phyloP scores from a whole-genome alignment of 1,140 invertebrate genomes.

The Achatina immaculata region DNA sequence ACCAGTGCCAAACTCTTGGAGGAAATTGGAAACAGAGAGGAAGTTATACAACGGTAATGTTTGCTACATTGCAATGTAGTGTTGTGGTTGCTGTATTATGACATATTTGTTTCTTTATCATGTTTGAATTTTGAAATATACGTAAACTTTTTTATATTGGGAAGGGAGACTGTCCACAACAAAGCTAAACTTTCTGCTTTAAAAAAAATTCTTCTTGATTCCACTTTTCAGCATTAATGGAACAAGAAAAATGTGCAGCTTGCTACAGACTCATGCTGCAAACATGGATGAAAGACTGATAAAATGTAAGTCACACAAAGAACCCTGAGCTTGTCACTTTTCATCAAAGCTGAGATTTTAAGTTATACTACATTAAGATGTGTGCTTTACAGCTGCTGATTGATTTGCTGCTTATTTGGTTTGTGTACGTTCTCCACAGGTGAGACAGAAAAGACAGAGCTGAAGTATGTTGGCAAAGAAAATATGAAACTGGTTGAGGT shows the following conservation, averaged over 20 bases:
- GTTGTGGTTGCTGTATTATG: no score
- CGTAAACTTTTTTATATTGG: no score
- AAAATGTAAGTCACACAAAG: slow-evolving; percentile 8
- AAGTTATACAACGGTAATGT: slow-evolving; percentile 12
- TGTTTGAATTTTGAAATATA: no score
- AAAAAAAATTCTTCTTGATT: background rate
- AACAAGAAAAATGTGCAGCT: slow-evolving; percentile 29
- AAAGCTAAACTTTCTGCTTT: no score
- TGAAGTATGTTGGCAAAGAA: slow-evolving; percentile 37
- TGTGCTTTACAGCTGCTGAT: background rate
- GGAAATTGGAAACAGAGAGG: slow-evolving; percentile 28
- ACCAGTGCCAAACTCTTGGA: slow-evolving; percentile 18
- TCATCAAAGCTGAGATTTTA: background rate
- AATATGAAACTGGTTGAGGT: slow-evolving; percentile 23
- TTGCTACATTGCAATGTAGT: no score
- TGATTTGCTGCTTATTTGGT: background rate
- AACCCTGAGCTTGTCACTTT: no score
- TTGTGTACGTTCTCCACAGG: background rate
- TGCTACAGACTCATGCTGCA: slow-evolving; percentile 11
- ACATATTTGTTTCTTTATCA: no score
- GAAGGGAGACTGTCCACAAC: no score
- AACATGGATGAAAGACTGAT: slow-evolving; percentile 22
- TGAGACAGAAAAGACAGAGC: slow-evolving; percentile 32
- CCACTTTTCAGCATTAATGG: slow-evolving; percentile 4
- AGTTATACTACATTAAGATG: background rate